Base-by-base conservation (phyloP, 2,113 vertebrate species). In the Xerus inauris region DNA sequence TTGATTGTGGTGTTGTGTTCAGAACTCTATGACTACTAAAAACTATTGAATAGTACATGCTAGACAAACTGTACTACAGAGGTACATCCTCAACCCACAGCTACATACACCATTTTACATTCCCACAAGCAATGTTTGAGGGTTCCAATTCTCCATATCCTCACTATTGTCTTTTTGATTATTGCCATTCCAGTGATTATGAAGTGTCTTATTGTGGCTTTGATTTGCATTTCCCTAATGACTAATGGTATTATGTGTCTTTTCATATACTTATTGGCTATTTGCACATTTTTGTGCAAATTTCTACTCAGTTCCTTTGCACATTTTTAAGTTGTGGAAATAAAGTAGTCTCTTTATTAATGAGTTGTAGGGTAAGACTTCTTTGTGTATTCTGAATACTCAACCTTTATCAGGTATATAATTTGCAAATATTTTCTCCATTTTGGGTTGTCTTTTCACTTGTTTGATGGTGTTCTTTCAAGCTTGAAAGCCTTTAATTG, bases 341-440 rank as follows among this genome's bases (percentile, higher is more conserved):
- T n/a, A n/a, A n/a, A n/a, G n/a, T n/a, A n/a, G 59, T 69, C 62
- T 89, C 85, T 84, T 81, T 72, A 26, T 93, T 79, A 64, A 14
- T 94, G 69, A 96, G 22, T 47, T 89, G 10, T 28, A 45, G 71
- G 7, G 13, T 91, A 49, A 81, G 62, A 80, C 14, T 51, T 72
- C 38, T 93, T 85, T 89, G 71, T 20, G 3, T 59, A 20, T 81
- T 64, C 51, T 79, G n/a, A 35, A 82, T 73, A 24, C 38, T 51
- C 2, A 12, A 54, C 13, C 28, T 12, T 96, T 73, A 47, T 13
- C 24, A 49, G 91, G 67, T n/a, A 69, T 12, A 45, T 8, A 13
- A 73, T 65, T 79, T 89, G 62, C 35, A 45, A 83, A 42, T 45
- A 77, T n/a, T 95, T 79, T 71, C 35, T 87, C 26, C 28, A n/a